Conservation (phyloP, 1,140 invertebrate species). For the Dinothrombium tinctorium region DNA sequence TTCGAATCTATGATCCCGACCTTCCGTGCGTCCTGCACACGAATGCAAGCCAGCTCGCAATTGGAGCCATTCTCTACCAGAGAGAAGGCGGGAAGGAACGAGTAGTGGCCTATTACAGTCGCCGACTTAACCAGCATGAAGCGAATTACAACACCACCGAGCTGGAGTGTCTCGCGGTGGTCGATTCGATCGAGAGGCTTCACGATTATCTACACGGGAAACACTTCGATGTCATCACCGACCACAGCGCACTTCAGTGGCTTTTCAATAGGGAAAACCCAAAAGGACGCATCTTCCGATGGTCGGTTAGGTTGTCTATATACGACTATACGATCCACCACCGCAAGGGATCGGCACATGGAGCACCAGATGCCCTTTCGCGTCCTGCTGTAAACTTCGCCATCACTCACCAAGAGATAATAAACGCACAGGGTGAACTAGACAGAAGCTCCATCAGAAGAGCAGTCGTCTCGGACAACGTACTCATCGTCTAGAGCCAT, state of each 20-base stretch:
- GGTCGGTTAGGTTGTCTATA: neutral
- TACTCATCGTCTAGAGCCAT: neutral
- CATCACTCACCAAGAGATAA: neutral
- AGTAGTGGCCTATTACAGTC: neutral
- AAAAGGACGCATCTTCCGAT: neutral
- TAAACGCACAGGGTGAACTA: neutral
- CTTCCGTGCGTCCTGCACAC: neutral
- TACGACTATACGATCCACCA: neutral
- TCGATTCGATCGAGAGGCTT: neutral
- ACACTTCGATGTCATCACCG: neutral
- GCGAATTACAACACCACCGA: constrained; percentile 1
- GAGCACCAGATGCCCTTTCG: constrained; percentile 1
- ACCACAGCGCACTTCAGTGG: neutral
- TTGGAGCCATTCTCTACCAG: neutral
- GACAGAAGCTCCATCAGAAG: neutral
- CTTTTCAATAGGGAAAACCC: neutral
- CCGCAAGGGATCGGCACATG: neutral
- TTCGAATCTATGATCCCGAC: neutral
- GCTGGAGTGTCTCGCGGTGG: neutral
- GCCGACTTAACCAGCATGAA: neutral
- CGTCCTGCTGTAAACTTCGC: neutral
- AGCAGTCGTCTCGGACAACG: neutral
- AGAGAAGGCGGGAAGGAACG: neutral
- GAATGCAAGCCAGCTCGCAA: neutral
- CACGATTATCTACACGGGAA: neutral